phyloP scores from a whole-genome alignment of 1,140 invertebrate species.

The Penaeus japonicus region DNA sequence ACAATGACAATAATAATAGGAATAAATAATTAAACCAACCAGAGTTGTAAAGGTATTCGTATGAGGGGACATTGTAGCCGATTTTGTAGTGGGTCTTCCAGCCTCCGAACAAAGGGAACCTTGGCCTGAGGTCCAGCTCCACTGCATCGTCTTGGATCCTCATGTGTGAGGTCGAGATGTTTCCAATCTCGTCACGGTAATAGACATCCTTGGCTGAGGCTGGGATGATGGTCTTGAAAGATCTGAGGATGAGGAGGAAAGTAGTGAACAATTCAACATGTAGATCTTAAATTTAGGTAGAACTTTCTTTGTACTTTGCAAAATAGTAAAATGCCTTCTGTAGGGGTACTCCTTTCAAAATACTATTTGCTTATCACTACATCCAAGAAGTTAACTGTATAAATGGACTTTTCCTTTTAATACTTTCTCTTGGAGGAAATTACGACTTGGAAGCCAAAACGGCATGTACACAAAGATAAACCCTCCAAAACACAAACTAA shows the following conservation, averaged over 20 bases:
- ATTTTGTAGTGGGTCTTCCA: constrained; percentile 98
- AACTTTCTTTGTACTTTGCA: not conserved
- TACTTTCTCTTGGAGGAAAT: no score
- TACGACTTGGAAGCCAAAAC: no score
- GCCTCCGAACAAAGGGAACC: constrained; percentile 98
- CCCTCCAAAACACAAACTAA: not conserved
- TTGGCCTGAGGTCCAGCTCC: constrained; percentile 90
- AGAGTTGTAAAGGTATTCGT: constrained; percentile 89
- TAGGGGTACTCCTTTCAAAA: no score
- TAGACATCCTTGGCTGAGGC: constrained; percentile 90
- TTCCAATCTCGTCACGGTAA: constrained; percentile 97
- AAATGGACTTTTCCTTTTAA: no score
- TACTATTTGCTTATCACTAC: no score
- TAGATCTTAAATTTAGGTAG: not conserved
- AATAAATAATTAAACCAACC: constrained; percentile 67
- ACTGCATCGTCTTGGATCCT: constrained; percentile 87
- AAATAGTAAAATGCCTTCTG: no score
- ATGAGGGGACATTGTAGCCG: constrained; percentile 97
- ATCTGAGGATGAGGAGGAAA: constrained; percentile 19
- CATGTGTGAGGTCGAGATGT: constrained; percentile 97
- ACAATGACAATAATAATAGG: not conserved
- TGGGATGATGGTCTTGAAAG: constrained; percentile 81
- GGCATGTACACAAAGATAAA: no score
- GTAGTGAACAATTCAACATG: no score
- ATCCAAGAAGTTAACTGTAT: no score